Evolutionary conservation across 2,113 vertebrate species (phyloP), one percentile per base, ranked within the genome.

Genomic region (Datnioides undecimradiatus): DNA sequence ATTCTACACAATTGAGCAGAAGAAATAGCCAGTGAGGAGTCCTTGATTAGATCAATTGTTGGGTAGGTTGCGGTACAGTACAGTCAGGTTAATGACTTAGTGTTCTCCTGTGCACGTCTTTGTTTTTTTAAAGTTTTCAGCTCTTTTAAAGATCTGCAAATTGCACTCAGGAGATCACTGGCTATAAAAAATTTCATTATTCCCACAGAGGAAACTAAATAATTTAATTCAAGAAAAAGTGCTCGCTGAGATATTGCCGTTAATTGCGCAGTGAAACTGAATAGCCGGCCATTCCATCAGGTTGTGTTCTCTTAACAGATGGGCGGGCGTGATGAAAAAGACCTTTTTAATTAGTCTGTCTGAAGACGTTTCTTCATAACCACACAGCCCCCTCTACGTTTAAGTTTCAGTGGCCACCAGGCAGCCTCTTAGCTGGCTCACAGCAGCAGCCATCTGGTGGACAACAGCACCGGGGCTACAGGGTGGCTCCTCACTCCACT

Each of bases 401-500:
- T 95, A 95, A 93, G 90, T 96, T 96, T 95, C 94, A 92, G 87
- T 91, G 94, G 92, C 88, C 92, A 84, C 82, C 69, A 92, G 91
- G 90, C 91, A 89, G 88, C 90, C 81, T 87, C 86, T 87, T 75
- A 84, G 90, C 88, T 92, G 94, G 94, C 95, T 95, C 94, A 90
- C 93, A 95, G 93, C 92, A 94, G 93, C 89, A 93, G 92, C 96
- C 97, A 97, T 96, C 96, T 97, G 96, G 94, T 95, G 94, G 89
- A 93, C 94, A 92, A 75, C 64, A 84, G 82, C 80, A 59, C 58
- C 25, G 0, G 12, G 72, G 64, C 84, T 71, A 63, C 46, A 34
- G 64, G 68, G 76, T 51, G 66, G 68, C 92, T 85, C 92, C 90
- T 88, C 93, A 93, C 93, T 94, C 93, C 94, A 94, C 73, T 94